Evolutionary conservation across 2,888 invertebrate species (phyloP), one percentile per base, ranked within the genome.

Genomic region (Dynastes grantii): DNA sequence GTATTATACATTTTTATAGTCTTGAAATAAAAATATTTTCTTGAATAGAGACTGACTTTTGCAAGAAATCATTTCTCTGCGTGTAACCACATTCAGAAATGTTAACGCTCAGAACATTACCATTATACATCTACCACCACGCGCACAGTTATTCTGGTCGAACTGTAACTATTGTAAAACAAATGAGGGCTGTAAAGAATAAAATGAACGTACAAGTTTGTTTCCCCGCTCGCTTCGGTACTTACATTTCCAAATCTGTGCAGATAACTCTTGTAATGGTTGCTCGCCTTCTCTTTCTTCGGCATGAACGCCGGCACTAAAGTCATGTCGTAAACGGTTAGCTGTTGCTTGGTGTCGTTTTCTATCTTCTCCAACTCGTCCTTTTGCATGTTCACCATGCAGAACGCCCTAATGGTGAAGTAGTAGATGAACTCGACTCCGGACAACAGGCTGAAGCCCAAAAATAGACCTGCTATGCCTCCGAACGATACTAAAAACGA

Each of bases 351-450:
- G 81, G 91, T 90, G 81, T 91, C 90, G 0, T 87, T 88, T 37
- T 90, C 89, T 78, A 92, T 90, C 61, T 87, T 86, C 32, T 88
- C 87, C 83, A 93, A 85, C 78, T 88, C 88, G 63, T 89, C 88
- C 0, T 87, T 87, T 84, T 92, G 92, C 13, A 91, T 89, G 70
- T 89, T 88, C 6, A 91, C 90, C 86, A 93, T 91, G 84, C 93
- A 94, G 81, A 91, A 92, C 11, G 93, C 92, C 68, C 95, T 90
- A 82, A 95, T 87, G 0, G 94, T 94, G 85, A 95, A 95, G 85
- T 95, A 95, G 86, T 95, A 95, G 51, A 94, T 86, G 40, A 95
- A 90, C 88, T 96, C 95, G 11, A 95, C 94, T 0, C 93, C 94
- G 0, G 94, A 94, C 1, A 96, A 89, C 45, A 95, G 88, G 1